Percentiles rank a stretch among this genome's conserved stretches.
phyloP scores from a whole-genome alignment of 2,888 invertebrate species.

The Dasypogon diadema region DNA sequence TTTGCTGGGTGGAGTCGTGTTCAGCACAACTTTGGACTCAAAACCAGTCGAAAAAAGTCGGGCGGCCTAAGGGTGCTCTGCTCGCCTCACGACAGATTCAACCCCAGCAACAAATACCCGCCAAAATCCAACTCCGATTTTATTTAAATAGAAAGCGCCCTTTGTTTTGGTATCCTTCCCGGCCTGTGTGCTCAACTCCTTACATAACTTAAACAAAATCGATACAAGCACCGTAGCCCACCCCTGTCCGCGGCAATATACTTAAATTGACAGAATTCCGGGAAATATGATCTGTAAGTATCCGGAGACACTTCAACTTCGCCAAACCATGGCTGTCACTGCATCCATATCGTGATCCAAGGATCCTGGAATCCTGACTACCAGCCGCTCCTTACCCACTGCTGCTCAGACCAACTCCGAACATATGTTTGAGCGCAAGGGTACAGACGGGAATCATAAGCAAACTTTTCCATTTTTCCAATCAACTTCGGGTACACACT shows the following conservation, averaged over 20 bases:
- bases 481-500: conserved; percentile 30
- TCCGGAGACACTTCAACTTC: not conserved
- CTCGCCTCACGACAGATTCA: not conserved
- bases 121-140: not conserved
- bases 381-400: not conserved
- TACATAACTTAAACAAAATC: not conserved
- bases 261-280: conserved; percentile 4
- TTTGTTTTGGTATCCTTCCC: conserved; percentile 17
- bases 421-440: conserved; percentile 26
- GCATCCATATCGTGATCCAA: not conserved
- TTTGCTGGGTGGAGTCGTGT: conserved; percentile 12
- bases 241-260: no score
- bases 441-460: conserved; percentile 18
- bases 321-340: conserved; percentile 21
- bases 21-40: conserved; percentile 29
- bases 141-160: conserved; percentile 17
- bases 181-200: not conserved
- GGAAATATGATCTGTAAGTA: conserved; percentile 36
- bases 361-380: not conserved
- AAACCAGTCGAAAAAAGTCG: not conserved
- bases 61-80: not conserved
- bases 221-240: no score
- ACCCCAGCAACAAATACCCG: conserved; percentile 3
- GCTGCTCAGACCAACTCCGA: not conserved
- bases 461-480: conserved; percentile 42